These are phyloP conservation scores for Sylvia atricapilla DNA, from an alignment of 2,113 vertebrate genomes.

Conservation along the genomic window DNA sequence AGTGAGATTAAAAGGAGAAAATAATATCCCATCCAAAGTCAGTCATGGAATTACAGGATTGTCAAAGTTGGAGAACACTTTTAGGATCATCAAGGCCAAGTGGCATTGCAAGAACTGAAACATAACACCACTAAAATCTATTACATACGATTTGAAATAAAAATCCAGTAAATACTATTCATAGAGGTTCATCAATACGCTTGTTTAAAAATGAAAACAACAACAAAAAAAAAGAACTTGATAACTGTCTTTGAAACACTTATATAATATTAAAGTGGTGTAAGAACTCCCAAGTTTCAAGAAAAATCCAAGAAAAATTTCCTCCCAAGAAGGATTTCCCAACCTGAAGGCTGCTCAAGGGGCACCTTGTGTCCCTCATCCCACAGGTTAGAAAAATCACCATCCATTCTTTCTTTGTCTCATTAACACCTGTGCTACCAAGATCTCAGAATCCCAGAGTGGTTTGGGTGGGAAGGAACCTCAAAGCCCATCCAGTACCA, in stretches of 20 bases:
- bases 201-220: background rate
- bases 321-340: background rate
- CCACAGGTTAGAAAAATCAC: background rate
- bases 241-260: background rate
- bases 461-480: background rate
- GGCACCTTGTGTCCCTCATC: too few species aligned
- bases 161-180: background rate
- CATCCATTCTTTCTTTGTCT: background rate
- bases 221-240: background rate
- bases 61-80: fast-evolving
- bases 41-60: background rate
- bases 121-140: background rate
- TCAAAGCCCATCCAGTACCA: background rate
- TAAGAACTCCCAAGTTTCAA: background rate
- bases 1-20: background rate
- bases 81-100: background rate
- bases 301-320: background rate
- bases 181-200: background rate
- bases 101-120: background rate
- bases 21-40: background rate
- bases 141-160: background rate
- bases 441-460: background rate
- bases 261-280: background rate
- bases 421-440: background rate
- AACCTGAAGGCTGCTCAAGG: background rate